Evolutionary conservation across 2,888 invertebrate species (phyloP).

Genomic region (Andrena chrysosceles): DNA sequence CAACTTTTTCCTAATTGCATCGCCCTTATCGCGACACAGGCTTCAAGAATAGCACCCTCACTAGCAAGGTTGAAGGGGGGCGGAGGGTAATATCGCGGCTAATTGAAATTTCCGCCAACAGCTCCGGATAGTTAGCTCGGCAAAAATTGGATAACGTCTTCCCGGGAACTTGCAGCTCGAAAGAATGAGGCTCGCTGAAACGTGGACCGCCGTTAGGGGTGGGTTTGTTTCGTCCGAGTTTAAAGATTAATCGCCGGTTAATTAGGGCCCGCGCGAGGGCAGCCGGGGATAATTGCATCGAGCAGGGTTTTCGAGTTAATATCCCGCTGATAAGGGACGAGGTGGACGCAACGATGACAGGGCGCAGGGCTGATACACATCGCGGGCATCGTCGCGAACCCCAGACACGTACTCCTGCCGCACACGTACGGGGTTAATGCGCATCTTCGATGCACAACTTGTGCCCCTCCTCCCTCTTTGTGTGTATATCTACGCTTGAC

Average conservation of each 20-base stretch:
- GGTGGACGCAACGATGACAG: constrained; percentile 49
- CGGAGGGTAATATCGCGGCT: constrained; percentile 12
- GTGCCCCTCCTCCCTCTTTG: background rate
- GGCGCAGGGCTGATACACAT: constrained; percentile 61
- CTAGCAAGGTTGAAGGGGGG: background rate
- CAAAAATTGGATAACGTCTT: constrained; percentile 42
- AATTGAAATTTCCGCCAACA: constrained; percentile 43
- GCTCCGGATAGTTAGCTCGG: constrained; percentile 24
- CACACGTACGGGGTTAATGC: constrained; percentile 28
- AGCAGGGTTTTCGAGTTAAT: constrained; percentile 31
- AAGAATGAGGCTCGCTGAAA: background rate
- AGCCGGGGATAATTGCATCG: constrained; percentile 36
- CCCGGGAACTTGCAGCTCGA: background rate
- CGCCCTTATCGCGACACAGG: constrained; percentile 30
- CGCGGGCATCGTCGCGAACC: constrained; percentile 58
- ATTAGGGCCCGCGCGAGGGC: constrained; percentile 17
- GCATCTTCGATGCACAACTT: constrained; percentile 45
- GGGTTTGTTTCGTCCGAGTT: background rate
- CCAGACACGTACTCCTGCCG: constrained; percentile 43
- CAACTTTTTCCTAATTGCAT: constrained; percentile 48
- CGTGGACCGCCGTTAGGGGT: background rate
- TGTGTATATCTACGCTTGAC: constrained; percentile 30
- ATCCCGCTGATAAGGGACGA: constrained; percentile 24
- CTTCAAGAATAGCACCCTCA: background rate
- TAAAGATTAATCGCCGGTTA: constrained; percentile 21